Base-by-base conservation (phyloP, 2,113 vertebrate genomes). In the Mola mola region DNA sequence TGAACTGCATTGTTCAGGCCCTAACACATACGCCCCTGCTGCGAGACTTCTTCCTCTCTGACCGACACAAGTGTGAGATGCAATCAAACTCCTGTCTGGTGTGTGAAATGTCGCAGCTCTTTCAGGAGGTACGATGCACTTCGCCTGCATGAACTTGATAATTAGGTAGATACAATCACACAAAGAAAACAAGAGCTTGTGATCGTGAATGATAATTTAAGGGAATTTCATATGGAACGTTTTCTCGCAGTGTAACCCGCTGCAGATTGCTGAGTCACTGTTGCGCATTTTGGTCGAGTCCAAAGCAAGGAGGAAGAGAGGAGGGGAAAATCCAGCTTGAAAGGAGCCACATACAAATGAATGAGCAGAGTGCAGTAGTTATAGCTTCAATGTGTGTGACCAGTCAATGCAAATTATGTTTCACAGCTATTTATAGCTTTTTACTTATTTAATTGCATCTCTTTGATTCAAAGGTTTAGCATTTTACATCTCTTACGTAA, bases 1-100 rank as follows among this genome's bases (percentile, higher is more conserved):
- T 98, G 96, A 98, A 98, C 92, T 98, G 96, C 89, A 98, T 98
- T 46, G 96, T 98, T 62, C 96, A 98, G 94, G 96, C 96, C 50
- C 94, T 98, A 81, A 98, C 96, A 62, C 96, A 98, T 92, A 98
- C 96, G 4, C 96, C 96, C 7, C 93, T 98, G 75, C 94, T 98
- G 83, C 94, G 96, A 38, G 96, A 98, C 89, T 98, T 98, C 93
- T 98, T 98, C 91, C 95, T 98, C 78, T 98, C 96, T 0, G 96
- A 98, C 92, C 88, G 96, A 90, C 96, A 98, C 93, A 94, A 96
- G 91, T 98, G 96, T 80, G 96, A 96, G 91, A 98, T 98, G 96
- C 95, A 98, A 93, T 97, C 95, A 88, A 96, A 96, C 92, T 98
- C 96, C 75, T 98, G 96, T 90, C 94, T 98, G 90, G 96, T 98